Evolutionary conservation across 2,888 invertebrate species (phyloP).

Genomic region (Pristionchus japonicus): DNA sequence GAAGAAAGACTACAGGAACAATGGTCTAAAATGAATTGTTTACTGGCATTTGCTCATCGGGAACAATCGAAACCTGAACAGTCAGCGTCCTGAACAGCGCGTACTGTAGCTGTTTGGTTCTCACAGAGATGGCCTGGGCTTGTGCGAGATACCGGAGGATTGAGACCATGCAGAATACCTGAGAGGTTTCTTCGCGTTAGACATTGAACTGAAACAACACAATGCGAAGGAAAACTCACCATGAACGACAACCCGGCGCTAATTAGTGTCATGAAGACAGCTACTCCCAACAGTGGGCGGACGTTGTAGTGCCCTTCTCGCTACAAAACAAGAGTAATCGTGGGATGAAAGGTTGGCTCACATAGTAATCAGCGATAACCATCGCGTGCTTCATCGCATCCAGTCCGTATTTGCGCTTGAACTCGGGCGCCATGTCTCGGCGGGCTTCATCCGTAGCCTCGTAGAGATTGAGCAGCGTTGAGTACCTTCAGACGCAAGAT

Average conservation of each 20-base stretch:
- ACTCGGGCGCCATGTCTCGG: background rate
- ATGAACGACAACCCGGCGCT: background rate
- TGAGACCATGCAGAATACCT: background rate
- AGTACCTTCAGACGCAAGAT: background rate
- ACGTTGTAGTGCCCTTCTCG: background rate
- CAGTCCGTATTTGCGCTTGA: background rate
- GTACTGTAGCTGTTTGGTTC: background rate
- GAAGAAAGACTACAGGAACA: background rate
- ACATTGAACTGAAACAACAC: too few relatives aligned
- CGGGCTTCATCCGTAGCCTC: background rate
- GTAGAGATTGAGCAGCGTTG: background rate
- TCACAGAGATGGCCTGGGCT: background rate
- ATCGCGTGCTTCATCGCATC: background rate
- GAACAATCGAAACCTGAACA: background rate
- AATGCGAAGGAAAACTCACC: background rate
- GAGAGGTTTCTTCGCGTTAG: background rate
- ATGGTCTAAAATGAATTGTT: background rate
- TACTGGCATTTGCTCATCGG: background rate
- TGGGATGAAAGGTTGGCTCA: background rate
- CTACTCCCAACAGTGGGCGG: background rate
- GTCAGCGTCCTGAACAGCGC: background rate
- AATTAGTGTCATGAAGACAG: background rate
- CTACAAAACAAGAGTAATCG: too few relatives aligned
- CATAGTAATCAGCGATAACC: background rate
- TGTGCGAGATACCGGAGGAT: background rate